These are phyloP conservation scores for Illadopsis cleaveri DNA, from an alignment of 2,113 vertebrate species.

Conservation along the genomic window DNA sequence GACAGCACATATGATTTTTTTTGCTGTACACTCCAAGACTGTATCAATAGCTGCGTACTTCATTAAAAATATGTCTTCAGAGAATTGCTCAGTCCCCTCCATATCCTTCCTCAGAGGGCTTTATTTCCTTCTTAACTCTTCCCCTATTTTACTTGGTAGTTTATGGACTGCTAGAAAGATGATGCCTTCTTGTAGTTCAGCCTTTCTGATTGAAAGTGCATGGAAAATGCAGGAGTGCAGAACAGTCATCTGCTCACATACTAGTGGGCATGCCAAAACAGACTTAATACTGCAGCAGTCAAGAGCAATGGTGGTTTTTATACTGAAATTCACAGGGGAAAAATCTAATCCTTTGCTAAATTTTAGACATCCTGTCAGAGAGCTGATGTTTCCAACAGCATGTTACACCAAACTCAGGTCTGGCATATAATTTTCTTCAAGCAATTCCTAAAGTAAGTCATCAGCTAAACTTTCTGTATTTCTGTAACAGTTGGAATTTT, in stretches of 20 bases:
- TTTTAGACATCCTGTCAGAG: neutral
- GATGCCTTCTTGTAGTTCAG: constrained; percentile 7
- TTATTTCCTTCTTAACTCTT: constrained; percentile 10
- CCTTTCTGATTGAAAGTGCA: neutral
- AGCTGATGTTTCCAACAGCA: neutral
- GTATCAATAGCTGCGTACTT: neutral
- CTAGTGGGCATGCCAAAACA: neutral
- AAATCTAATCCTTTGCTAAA: neutral
- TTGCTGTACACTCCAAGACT: neutral
- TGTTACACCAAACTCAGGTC: neutral
- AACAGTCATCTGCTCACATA: neutral
- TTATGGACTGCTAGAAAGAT: constrained; percentile 51
- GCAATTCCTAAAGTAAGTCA: neutral
- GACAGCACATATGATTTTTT: neutral
- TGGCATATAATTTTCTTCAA: neutral
- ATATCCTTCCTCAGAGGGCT: neutral
- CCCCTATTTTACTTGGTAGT: constrained; percentile 16
- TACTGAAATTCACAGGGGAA: neutral
- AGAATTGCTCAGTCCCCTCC: neutral
- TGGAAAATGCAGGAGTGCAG: neutral
- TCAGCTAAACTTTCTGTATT: neutral
- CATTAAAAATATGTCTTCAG: constrained; percentile 30
- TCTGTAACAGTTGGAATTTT: neutral
- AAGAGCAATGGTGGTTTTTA: neutral
- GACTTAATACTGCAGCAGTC: neutral